A percentile compares a stretch with the other conserved stretches of the same genome.
phyloP scores from a whole-genome alignment of 2,797 vertebrate genomes.

The Oreortyx pictus region DNA sequence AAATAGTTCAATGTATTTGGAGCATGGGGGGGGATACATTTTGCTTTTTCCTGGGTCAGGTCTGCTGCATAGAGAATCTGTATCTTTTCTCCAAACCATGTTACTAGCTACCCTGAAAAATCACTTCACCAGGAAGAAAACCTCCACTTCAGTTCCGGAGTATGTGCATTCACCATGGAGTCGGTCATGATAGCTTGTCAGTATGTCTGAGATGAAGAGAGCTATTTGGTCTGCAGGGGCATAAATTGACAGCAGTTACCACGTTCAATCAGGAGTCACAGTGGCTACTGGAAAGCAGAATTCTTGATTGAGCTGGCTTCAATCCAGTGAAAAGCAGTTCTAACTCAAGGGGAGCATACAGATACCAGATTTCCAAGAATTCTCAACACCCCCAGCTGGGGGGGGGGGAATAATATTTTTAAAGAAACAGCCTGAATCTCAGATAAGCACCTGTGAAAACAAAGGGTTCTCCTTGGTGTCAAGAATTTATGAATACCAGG shows the following conservation, averaged over 20 bases:
- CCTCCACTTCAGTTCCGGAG: background rate
- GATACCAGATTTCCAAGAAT: background rate
- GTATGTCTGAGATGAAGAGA: slow-evolving; percentile 51
- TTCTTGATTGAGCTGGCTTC: background rate
- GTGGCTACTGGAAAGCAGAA: background rate
- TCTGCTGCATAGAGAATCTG: background rate
- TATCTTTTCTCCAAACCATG: background rate
- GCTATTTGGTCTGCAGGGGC: slow-evolving; percentile 46
- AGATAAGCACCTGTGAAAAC: slow-evolving; percentile 55
- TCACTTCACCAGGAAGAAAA: background rate
- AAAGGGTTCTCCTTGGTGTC: background rate
- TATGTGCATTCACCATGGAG: slow-evolving; percentile 1
- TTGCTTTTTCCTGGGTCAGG: background rate
- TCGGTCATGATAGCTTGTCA: slow-evolving; percentile 27
- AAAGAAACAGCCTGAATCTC: background rate
- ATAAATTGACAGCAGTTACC: slow-evolving; percentile 45
- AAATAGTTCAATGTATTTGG: background rate
- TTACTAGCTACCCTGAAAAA: slow-evolving; percentile 40
- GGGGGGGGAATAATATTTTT: background rate
- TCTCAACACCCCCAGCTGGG: background rate
- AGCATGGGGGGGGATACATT: accelerated
- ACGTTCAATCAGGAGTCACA: background rate
- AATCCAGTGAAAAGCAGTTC: background rate
- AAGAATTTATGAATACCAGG: slow-evolving; percentile 45
- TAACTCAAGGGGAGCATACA: background rate